Conservation (phyloP, 2,888 invertebrate species). For the Dolichomitus sp. region DNA sequence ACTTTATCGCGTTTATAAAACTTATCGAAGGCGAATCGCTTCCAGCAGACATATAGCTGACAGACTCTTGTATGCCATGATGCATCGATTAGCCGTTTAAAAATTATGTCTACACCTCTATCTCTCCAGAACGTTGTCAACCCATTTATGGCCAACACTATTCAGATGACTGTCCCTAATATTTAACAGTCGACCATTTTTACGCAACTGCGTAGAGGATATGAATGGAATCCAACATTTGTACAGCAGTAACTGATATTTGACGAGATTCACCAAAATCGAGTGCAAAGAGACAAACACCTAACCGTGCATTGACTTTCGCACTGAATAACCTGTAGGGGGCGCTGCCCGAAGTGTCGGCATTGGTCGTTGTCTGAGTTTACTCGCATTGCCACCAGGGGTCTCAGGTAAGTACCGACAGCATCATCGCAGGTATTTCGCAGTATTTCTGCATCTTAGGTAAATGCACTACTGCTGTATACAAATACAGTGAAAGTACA, state of each 20-base stretch:
- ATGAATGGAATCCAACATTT: too few species aligned
- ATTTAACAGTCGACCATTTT: background rate
- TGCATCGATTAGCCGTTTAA: background rate
- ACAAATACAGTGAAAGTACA: too few species aligned
- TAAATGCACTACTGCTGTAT: too few species aligned
- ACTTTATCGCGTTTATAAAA: conserved; percentile 59
- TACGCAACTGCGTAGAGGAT: background rate
- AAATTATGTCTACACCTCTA: background rate
- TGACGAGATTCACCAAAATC: conserved; percentile 3
- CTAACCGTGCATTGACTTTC: too few species aligned
- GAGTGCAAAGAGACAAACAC: background rate
- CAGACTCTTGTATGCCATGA: background rate
- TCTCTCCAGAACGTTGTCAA: background rate
- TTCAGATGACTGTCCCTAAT: background rate
- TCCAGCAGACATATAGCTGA: background rate
- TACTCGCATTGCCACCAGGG: background rate
- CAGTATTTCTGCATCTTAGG: background rate
- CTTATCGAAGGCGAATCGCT: conserved; percentile 51
- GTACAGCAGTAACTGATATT: background rate
- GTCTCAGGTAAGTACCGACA: background rate
- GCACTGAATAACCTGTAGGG: too few species aligned
- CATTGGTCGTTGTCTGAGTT: background rate
- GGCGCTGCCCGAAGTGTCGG: too few species aligned
- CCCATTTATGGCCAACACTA: background rate
- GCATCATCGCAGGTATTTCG: background rate